Percentiles rank a stretch among this genome's conserved stretches.
Conservation (phyloP, 2,888 invertebrate species). For the Scaptomyza flava region DNA sequence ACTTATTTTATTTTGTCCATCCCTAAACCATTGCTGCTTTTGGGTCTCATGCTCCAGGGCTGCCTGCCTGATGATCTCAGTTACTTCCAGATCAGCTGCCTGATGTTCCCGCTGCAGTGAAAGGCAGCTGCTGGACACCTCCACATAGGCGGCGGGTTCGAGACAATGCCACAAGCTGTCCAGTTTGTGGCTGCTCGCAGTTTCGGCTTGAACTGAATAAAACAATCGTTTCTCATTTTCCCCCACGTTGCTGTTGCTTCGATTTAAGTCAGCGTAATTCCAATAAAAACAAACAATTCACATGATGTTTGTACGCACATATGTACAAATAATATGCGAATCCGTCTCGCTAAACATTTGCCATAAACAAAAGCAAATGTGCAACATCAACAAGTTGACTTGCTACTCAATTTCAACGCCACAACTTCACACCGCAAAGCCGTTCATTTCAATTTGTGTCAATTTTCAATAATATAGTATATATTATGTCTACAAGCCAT, state of each 20-base stretch:
- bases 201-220: constrained; percentile 36
- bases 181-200: constrained; percentile 33
- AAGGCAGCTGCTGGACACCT: constrained; percentile 33
- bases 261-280: constrained; percentile 17
- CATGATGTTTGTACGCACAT: background rate
- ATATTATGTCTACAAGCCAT: background rate
- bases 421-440: background rate
- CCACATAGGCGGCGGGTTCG: constrained; percentile 61
- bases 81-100: constrained; percentile 17
- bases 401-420: background rate
- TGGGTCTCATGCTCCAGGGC: constrained; percentile 51
- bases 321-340: background rate
- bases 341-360: constrained; percentile 20
- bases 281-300: constrained; percentile 38
- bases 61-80: constrained; percentile 56
- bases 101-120: constrained; percentile 1
- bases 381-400: constrained; percentile 51
- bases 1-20: constrained; percentile 1
- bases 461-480: constrained; percentile 38
- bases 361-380: constrained; percentile 33
- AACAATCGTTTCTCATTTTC: background rate
- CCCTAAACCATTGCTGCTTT: constrained; percentile 33
- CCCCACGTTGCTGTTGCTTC: constrained; percentile 10
- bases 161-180: constrained; percentile 29
- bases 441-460: constrained; percentile 46